A percentile compares a stretch with the other conserved stretches of the same genome.
Conservation (phyloP, 2,797 vertebrate genomes). For the Tragelaphus oryx region DNA sequence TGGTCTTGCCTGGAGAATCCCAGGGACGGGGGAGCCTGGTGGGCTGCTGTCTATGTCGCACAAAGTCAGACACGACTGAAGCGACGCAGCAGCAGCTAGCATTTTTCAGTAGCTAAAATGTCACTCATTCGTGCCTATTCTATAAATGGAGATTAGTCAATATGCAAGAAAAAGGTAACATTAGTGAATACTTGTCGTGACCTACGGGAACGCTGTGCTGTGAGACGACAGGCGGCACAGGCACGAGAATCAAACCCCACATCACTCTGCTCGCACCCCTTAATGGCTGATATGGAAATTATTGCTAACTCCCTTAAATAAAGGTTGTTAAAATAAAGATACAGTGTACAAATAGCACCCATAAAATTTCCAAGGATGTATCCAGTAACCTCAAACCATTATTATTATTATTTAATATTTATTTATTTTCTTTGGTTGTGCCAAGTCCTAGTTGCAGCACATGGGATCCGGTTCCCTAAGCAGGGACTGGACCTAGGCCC, state of each 20-base stretch:
- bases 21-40: too few relatives aligned
- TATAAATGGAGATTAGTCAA: background rate
- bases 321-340: background rate
- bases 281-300: background rate
- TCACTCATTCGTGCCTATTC: background rate
- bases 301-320: background rate
- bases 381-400: background rate
- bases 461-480: background rate
- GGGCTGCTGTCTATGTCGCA: rapidly evolving
- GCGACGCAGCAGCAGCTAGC: background rate
- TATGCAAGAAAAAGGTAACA: background rate
- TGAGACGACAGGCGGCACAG: background rate
- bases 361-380: background rate
- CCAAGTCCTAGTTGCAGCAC: background rate
- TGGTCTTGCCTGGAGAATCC: too few relatives aligned
- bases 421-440: background rate
- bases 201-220: background rate
- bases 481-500: background rate
- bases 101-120: background rate
- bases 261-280: background rate
- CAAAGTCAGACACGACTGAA: too few relatives aligned
- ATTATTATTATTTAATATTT: background rate
- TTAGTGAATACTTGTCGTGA: background rate
- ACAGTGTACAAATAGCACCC: background rate
- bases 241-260: background rate